Evolutionary conservation across 2,888 invertebrate genomes (phyloP), one percentile per base, ranked within the genome.

Genomic region (Agonopterix subpropinquella): DNA sequence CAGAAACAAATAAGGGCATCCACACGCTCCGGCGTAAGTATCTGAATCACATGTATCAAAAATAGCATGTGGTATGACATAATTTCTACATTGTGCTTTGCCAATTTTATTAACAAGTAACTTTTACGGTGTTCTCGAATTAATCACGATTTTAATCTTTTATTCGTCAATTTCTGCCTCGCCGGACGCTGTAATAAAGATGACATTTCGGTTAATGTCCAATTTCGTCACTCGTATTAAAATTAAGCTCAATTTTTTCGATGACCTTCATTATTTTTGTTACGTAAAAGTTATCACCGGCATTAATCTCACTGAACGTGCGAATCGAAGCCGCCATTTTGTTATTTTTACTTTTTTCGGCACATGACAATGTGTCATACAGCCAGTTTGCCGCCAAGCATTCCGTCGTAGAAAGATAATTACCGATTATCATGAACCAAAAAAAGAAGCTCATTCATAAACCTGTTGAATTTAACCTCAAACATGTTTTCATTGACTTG

Each of bases 251-350:
- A 43, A 39, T 43, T 50, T 50, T 11, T 15, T 35, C n/a, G 11
- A 35, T 18, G 36, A 39, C 41, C 43, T n/a, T 46, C 46, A 44
- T 50, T 41, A 39, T 39, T n/a, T 39, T 39, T 36, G 13, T 48
- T 51, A 48, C 48, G 45, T 41, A 51, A 43, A 37, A 4, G 11
- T 48, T 44, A 51, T 51, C 43, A 39, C 41, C 11, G 13, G 48
- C 36, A 52, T 49, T 52, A 52, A 48, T 52, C 51, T 50, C 36
- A 7, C 5, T 9, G 39, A 47, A 50, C 43, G 36, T 41, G 42
- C 45, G 39, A 45, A 47, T 47, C 45, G 11, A 10, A 35, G 39
- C 36, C 48, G 43, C 49, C 46, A 44, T 47, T 44, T 28, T 39
- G n/a, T 11, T 11, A 15, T 28, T 15, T 39, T 13, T 35, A 39